phyloP scores from a whole-genome alignment of 2,113 vertebrate species.

The Charadrius vociferus region DNA sequence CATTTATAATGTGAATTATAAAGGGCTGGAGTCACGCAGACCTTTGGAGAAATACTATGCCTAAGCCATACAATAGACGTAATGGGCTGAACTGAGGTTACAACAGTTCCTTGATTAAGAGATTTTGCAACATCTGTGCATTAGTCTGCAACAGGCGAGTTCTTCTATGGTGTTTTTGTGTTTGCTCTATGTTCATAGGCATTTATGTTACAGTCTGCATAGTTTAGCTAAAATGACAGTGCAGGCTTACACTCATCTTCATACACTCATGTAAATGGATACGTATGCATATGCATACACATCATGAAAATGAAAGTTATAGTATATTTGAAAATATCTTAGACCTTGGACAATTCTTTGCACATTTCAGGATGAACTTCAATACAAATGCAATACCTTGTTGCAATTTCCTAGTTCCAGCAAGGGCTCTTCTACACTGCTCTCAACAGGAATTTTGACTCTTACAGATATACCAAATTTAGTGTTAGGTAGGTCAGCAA shows the following conservation, averaged over 20 bases:
- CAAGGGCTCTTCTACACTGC: not conserved
- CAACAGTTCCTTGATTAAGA: not conserved
- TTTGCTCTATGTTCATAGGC: not conserved
- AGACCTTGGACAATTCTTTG: not conserved
- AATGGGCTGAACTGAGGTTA: not conserved
- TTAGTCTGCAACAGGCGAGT: not conserved
- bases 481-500: not conserved
- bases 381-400: not conserved
- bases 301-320: not conserved
- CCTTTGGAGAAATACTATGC: not conserved
- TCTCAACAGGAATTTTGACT: not conserved
- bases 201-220: not conserved
- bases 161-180: not conserved
- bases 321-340: not conserved
- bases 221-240: not conserved
- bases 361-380: not conserved
- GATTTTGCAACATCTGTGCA: not conserved
- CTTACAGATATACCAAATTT: not conserved
- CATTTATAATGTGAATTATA: not conserved
- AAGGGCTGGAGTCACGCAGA: not conserved
- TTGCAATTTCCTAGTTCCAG: not conserved
- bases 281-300: not conserved
- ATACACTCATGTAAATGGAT: not conserved
- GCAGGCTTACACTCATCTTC: not conserved
- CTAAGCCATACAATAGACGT: not conserved